Conservation (phyloP, 2,113 vertebrate genomes). For the Nanorana parkeri region DNA sequence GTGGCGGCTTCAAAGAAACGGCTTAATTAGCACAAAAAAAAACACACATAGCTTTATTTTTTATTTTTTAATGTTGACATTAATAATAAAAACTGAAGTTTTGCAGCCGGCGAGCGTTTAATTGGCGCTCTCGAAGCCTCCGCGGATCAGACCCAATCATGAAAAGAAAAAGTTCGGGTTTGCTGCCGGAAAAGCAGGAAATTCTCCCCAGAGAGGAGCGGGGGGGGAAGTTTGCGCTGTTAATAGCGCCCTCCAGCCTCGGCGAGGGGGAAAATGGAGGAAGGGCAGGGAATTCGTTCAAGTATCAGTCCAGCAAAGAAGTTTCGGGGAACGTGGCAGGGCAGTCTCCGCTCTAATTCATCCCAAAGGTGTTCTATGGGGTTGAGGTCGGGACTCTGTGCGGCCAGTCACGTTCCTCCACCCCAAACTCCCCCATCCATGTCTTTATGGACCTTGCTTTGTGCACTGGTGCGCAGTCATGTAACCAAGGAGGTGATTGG, state of each 20-base stretch:
- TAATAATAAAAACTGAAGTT: constrained; percentile 40
- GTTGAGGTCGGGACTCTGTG: too few species aligned
- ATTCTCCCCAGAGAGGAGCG: neutral
- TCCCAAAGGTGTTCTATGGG: too few species aligned
- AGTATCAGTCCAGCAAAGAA: too few species aligned
- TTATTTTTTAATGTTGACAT: constrained; percentile 32
- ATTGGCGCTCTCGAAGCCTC: constrained; percentile 40
- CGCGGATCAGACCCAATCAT: constrained; percentile 25
- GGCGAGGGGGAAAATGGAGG: too few species aligned
- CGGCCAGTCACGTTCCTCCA: too few species aligned
- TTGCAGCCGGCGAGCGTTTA: constrained; percentile 29
- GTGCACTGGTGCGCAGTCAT: too few species aligned
- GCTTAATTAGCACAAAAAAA: constrained; percentile 48
- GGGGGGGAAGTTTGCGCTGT: neutral
- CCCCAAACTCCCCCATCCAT: too few species aligned
- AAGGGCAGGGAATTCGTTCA: too few species aligned
- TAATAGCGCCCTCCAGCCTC: constrained; percentile 8
- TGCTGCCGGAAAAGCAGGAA: constrained; percentile 5
- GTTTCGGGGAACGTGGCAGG: too few species aligned
- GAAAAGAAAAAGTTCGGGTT: constrained; percentile 43
- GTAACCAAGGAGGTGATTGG: too few species aligned
- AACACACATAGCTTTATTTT: neutral
- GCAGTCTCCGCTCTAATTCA: too few species aligned
- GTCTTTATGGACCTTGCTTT: too few species aligned
- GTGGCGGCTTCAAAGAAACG: constrained; percentile 46